Base-by-base conservation (phyloP, 2,888 invertebrate species). In the Trachelus troglodyta region DNA sequence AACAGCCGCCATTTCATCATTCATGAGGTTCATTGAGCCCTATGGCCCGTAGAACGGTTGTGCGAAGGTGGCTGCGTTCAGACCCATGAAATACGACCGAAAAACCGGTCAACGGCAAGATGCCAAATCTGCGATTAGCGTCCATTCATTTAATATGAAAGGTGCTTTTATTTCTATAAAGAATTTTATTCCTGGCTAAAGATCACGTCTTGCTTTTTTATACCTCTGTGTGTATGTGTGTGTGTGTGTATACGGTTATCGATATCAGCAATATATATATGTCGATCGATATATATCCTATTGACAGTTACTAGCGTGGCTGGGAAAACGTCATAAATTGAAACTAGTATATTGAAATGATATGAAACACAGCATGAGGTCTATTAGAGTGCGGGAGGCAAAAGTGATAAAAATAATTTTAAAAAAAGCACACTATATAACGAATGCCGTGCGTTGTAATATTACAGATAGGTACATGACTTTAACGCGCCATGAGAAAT, bases 101-200 rank as follows among this genome's bases (percentile, higher is more conserved):
- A 80, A 83, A 80, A 84, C 82, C 80, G 80, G 80, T 81, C 83
- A 80, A 79, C 75, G 77, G 75, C 73, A 75, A 79, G 79, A 82
- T 79, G 80, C 81, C 77, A 75, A 83, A 83, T 80, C 75, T 74
- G 76, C 79, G 81, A 82, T 83, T 78, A 79, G 78, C 75, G 79
- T 81, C 77, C 81, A 82, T 82, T 83, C 83, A 82, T 83, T 83
- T 23, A 23, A 9, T 56, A 23, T 0, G 9, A 9, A 56, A 0
- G 9, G 9, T 56, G 23, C 9, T 56, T 56, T 56, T 56, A 23
- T 56, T 56, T 56, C 56, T 56, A 56, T 56, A 9, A 23, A 23
- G 23, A 56, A 56, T 56, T 56, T 23, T 56, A 15, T 56, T 56
- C 23, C 23, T 56, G 23, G 9, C 15, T 56, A 23, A 56, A 23